Base-by-base conservation (phyloP, 37 sponge, comb jelly and placozoan genomes). In the Halichondria panicea region DNA sequence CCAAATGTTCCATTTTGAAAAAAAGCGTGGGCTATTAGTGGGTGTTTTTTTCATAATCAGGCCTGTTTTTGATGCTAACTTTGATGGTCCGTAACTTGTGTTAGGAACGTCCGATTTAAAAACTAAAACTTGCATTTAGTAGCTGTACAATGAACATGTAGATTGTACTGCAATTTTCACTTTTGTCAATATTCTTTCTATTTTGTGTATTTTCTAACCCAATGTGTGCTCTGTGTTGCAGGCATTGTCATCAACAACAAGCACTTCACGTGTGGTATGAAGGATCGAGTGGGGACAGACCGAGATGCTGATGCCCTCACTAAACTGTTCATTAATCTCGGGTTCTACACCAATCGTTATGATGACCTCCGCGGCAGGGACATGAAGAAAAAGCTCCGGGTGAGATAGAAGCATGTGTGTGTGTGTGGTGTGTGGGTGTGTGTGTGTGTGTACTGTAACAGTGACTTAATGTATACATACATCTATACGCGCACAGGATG, bases 231-330 rank as follows among this genome's bases (percentile, higher is more conserved):
- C 22, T n/a, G n/a, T n/a, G n/a, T n/a, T n/a, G n/a, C n/a, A n/a
- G n/a, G n/a, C n/a, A n/a, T n/a, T n/a, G n/a, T 92, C 25, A 84
- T 92, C 67, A 92, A 92, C 72, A 92, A 92, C 68, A 83, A 80
- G 55, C 30, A 68, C 28, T 92, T 92, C 36, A 75, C 74, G 22
- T 77, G 83, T 77, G 80, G 78, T 0, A 83, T 92, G 93, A 88
- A 83, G 66, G 81, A 79, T 18, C 56, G 90, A 1, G 74, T 74
- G 34, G 87, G 87, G 3, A 92, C 93, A 11, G 83, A 92, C 64
- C n/a, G 36, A 41, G 93, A 92, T 75, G 89, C 89, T 15, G 78
- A 87, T 0, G 9, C 59, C 13, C 71, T 92, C 6, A 15, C 9
- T 5, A 43, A 62, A 15, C 72, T 92, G 42, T 92, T 87, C 43